Percentiles rank a stretch among this genome's conserved stretches.
phyloP scores from a whole-genome alignment of 1,140 invertebrate species.

The Solenopsis fugax region DNA sequence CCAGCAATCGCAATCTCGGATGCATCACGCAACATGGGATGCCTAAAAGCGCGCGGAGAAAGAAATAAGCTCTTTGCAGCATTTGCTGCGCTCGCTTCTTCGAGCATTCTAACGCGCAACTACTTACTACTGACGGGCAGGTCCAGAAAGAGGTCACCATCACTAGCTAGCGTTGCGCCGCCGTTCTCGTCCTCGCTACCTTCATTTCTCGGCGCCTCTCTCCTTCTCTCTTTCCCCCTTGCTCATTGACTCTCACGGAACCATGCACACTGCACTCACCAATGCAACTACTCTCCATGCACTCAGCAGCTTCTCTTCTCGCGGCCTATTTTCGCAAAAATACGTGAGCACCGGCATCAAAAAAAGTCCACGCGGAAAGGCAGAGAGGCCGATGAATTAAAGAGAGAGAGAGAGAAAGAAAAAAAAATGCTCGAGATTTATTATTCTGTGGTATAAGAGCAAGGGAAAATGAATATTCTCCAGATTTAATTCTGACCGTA shows the following conservation, averaged over 20 bases:
- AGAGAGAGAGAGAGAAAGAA: neutral
- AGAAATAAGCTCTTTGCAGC: constrained; percentile 56
- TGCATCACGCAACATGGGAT: constrained; percentile 7
- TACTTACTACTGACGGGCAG: constrained; percentile 41
- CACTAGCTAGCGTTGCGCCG: constrained; percentile 38
- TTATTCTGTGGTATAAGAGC: neutral
- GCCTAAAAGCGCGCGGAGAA: constrained; percentile 40
- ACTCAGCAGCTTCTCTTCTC: constrained; percentile 55
- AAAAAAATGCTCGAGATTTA: constrained; percentile 30
- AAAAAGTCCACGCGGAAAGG: constrained; percentile 55
- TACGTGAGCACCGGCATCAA: constrained; percentile 49
- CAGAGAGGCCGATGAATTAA: constrained; percentile 35
- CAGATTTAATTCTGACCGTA: neutral
- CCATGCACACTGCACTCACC: constrained; percentile 22
- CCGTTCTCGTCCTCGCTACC: constrained; percentile 47
- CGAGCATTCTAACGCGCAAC: constrained; percentile 58
- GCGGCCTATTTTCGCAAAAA: constrained; percentile 80
- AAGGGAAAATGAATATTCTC: neutral
- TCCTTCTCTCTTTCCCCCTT: neutral
- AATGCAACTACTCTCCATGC: constrained; percentile 36
- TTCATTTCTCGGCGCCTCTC: constrained; percentile 51
- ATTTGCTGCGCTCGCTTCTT: constrained; percentile 61
- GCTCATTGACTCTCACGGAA: constrained; percentile 29
- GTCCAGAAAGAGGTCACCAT: constrained; percentile 61
- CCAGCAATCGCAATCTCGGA: constrained; percentile 23